Percentiles rank a stretch among this genome's conserved stretches.
Evolutionary conservation across 2,888 invertebrate species (phyloP).

Genomic region (Acheta domesticus): DNA sequence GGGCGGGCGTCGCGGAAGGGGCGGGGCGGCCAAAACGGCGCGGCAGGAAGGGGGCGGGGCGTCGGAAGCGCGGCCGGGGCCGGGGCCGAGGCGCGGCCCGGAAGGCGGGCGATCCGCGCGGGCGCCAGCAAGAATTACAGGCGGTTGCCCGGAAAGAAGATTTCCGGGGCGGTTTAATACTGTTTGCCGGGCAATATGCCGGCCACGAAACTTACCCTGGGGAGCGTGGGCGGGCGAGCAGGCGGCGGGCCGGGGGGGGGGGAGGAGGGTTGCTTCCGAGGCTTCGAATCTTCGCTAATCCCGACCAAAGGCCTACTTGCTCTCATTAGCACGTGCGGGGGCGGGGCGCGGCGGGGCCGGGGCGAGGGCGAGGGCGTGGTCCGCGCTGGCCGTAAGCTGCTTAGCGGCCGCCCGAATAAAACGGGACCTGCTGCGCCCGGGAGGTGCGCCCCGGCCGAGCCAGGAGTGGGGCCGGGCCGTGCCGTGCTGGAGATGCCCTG

Average conservation of each 20-base stretch:
- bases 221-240: background rate
- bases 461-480: too few relatives aligned
- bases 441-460: background rate
- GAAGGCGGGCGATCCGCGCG: too few relatives aligned
- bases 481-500: too few relatives aligned
- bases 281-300: constrained; percentile 1
- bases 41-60: too few relatives aligned
- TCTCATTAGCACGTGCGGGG: background rate
- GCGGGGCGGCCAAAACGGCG: too few relatives aligned
- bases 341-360: background rate
- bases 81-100: too few relatives aligned
- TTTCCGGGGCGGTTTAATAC: background rate
- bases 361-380: background rate
- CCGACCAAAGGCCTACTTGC: background rate
- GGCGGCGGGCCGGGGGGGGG: background rate
- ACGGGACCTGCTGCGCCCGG: background rate
- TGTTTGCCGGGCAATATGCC: constrained; percentile 6
- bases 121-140: background rate
- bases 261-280: background rate
- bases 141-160: background rate
- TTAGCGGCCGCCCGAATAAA: constrained; percentile 18
- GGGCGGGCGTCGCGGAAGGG: too few relatives aligned
- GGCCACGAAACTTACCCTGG: background rate
- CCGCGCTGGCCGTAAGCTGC: background rate
- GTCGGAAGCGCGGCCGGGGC: too few relatives aligned